Conservation (phyloP, 2,797 vertebrate genomes). For the Pyrocephalus nanus region DNA sequence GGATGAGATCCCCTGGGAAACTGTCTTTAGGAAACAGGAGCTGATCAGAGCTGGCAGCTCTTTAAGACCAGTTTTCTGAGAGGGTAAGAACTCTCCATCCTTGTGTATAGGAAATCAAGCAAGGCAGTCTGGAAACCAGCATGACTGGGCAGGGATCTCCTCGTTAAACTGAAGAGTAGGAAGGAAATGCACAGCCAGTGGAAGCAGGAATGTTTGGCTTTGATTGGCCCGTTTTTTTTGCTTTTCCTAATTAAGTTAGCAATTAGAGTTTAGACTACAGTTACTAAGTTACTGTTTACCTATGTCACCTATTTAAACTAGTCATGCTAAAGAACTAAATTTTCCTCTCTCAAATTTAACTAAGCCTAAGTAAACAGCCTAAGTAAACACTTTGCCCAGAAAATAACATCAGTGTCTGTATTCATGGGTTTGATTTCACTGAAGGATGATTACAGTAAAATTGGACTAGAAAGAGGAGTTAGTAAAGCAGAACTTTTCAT, state of each 20-base stretch:
- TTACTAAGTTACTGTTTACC: not conserved
- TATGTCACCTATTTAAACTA: not conserved
- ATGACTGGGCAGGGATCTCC: not conserved
- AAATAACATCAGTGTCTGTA: not conserved
- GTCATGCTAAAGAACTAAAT: not conserved
- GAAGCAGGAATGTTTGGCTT: not conserved
- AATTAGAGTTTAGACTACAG: not conserved
- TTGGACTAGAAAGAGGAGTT: not conserved
- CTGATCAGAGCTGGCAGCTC: not conserved
- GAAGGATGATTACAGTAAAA: not conserved
- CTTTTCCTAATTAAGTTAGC: not conserved
- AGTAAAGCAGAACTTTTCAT: not conserved
- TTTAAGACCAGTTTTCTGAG: not conserved
- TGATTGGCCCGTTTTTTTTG: not conserved
- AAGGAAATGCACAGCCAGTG: not conserved
- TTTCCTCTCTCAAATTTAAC: not conserved
- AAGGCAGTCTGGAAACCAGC: not conserved
- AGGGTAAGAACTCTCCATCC: not conserved
- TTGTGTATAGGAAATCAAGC: not conserved
- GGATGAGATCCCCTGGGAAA: not conserved
- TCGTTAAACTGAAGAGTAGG: not conserved
- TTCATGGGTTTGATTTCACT: not conserved
- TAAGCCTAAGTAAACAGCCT: not conserved
- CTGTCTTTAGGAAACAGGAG: not conserved
- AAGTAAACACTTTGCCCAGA: not conserved